These are phyloP conservation scores for Drosophila asahinai DNA, from an alignment of 1,140 invertebrate species.

Conservation along the genomic window DNA sequence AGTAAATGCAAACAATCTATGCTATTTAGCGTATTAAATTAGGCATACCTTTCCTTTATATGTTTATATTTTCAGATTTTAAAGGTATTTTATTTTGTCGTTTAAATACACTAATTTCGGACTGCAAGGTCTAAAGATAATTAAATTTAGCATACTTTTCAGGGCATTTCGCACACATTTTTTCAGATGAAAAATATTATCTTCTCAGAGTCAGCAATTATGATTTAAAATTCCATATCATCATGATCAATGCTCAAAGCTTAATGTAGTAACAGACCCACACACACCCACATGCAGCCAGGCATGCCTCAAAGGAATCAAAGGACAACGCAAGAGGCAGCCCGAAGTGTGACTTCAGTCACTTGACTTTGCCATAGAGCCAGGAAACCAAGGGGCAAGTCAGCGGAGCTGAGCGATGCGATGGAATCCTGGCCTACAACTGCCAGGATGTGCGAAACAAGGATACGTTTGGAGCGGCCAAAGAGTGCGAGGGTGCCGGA, in stretches of 20 bases:
- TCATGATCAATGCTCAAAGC: conserved; percentile 35
- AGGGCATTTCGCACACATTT: not conserved
- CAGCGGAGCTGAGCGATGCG: conserved; percentile 22
- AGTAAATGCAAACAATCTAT: no score
- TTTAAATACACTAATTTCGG: not conserved
- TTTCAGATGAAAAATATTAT: conserved; percentile 3
- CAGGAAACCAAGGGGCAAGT: conserved; percentile 56
- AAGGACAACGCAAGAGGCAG: conserved; percentile 23
- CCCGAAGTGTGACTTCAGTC: conserved; percentile 65
- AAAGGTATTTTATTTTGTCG: not conserved
- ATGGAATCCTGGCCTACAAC: conserved; percentile 49
- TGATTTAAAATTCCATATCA: conserved; percentile 42
- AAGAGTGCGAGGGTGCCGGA: conserved; percentile 5
- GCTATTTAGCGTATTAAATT: no score
- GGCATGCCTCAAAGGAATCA: conserved; percentile 35
- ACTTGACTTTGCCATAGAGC: conserved; percentile 63
- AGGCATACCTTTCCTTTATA: no score
- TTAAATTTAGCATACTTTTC: conserved; percentile 4
- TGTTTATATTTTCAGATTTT: no score
- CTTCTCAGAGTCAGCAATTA: conserved; percentile 15
- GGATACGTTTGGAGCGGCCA: conserved; percentile 19
- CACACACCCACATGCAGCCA: not conserved
- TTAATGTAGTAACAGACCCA: conserved; percentile 24
- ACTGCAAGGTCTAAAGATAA: not conserved
- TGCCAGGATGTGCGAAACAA: conserved; percentile 57